These are phyloP conservation scores for Onychostruthus taczanowskii DNA, from an alignment of 2,113 vertebrate species.

Conservation along the genomic window DNA sequence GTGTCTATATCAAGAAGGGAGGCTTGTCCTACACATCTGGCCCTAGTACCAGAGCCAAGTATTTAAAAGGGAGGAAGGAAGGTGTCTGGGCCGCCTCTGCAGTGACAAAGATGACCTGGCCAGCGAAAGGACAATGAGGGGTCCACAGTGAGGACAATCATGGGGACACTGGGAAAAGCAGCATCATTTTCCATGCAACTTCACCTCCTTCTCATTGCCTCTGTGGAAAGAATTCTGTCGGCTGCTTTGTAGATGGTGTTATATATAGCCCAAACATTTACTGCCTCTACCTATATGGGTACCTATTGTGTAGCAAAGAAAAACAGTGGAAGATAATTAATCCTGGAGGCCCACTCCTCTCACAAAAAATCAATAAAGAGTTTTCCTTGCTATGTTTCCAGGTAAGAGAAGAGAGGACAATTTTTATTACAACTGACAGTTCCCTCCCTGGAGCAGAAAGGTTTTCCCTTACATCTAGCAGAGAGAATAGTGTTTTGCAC, in stretches of 20 bases:
- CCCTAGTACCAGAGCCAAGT: not conserved
- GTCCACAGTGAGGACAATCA: not conserved
- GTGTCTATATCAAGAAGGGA: not conserved
- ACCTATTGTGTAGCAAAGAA: not conserved
- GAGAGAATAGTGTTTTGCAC: not conserved
- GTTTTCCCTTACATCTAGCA: not conserved
- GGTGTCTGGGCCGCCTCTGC: not conserved
- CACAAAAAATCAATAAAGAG: not conserved
- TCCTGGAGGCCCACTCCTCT: not conserved
- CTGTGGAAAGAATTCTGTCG: not conserved
- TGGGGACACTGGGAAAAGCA: not conserved
- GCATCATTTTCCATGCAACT: not conserved
- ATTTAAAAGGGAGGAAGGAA: not conserved
- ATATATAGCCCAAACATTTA: not conserved
- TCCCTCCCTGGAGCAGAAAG: not conserved
- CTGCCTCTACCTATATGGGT: not conserved
- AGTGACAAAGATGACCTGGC: not conserved
- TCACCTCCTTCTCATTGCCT: not conserved
- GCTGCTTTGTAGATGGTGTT: not conserved
- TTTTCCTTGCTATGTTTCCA: not conserved
- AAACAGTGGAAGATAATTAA: constrained; percentile 1
- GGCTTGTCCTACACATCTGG: not conserved
- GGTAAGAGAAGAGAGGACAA: not conserved
- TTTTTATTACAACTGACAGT: constrained; percentile 2
- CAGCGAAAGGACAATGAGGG: not conserved